Base-by-base conservation (phyloP, 2,888 invertebrate species). In the Trissonchulus latispiculum region DNA sequence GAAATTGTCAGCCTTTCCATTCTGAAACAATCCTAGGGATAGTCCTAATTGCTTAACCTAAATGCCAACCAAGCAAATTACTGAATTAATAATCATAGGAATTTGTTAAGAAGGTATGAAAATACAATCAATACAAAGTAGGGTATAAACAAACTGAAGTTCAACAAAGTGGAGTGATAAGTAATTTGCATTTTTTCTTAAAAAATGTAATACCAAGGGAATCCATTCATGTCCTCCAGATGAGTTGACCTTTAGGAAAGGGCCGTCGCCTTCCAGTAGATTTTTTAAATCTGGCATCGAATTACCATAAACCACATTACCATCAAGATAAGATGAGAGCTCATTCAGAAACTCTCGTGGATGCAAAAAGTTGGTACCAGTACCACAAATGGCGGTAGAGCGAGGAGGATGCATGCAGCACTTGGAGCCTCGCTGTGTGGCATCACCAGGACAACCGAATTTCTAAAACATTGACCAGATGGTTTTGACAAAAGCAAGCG, bases 1-100 rank as follows among this genome's bases (percentile, higher is more conserved):
- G 35, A 78, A 74, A 66, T 80, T 78, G 1, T 80, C 81, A 3
- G n/a, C 31, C 48, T 48, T 48, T 8, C 48, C 48, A 23, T 48
- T 48, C 48, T 48, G 48, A 8, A 48, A 48, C 8, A 48, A 48
- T 23, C n/a, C n/a, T n/a, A n/a, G n/a, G n/a, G n/a, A n/a, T n/a
- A n/a, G n/a, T n/a, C n/a, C n/a, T n/a, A n/a, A n/a, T n/a, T n/a
- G n/a, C n/a, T n/a, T n/a, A n/a, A n/a, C n/a, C n/a, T n/a, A n/a
- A n/a, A n/a, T n/a, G n/a, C n/a, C n/a, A n/a, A n/a, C n/a, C n/a
- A n/a, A n/a, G n/a, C n/a, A n/a, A n/a, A n/a, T n/a, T n/a, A n/a
- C n/a, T n/a, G n/a, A n/a, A n/a, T n/a, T n/a, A n/a, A n/a, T n/a
- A n/a, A n/a, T n/a, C n/a, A n/a, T n/a, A n/a, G n/a, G n/a, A n/a